A percentile compares a stretch with the other conserved stretches of the same genome.
phyloP scores from a whole-genome alignment of 2,113 vertebrate species.

The Sterrhoptilus dennistouni region DNA sequence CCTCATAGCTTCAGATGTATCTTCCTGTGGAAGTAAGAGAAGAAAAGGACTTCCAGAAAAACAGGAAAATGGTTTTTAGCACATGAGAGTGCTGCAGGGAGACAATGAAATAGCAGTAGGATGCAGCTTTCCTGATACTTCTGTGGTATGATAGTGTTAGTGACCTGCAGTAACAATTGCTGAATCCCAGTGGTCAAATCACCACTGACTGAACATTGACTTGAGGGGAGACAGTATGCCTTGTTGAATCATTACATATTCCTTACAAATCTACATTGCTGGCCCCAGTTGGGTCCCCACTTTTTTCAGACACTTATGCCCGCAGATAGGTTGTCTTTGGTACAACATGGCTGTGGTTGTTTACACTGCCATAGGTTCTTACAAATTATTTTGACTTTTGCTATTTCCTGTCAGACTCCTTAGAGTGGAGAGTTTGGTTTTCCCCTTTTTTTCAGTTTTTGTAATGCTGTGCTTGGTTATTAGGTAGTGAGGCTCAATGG shows the following conservation, averaged over 20 bases:
- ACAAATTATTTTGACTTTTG: neutral
- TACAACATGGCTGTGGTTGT: neutral
- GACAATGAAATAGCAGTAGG: neutral
- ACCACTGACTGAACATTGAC: neutral
- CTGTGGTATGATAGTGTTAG: neutral
- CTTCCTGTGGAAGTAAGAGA: neutral
- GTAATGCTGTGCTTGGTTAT: neutral
- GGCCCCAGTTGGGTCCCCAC: neutral
- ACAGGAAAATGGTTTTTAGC: neutral
- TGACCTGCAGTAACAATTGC: neutral
- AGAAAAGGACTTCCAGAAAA: neutral
- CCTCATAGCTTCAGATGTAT: neutral
- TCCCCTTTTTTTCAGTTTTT: neutral
- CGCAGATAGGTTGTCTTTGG: neutral
- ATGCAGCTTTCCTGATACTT: neutral
- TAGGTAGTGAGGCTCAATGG: neutral
- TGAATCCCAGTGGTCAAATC: neutral
- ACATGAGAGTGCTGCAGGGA: neutral
- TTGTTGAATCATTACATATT: neutral
- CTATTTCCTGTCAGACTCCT: neutral
- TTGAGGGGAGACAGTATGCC: neutral
- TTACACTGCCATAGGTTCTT: neutral
- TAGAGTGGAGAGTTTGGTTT: accelerated
- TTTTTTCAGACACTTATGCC: neutral
- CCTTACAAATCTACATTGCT: neutral